Conservation (phyloP, 2,888 invertebrate genomes). For the Pilophorus perplexus region DNA sequence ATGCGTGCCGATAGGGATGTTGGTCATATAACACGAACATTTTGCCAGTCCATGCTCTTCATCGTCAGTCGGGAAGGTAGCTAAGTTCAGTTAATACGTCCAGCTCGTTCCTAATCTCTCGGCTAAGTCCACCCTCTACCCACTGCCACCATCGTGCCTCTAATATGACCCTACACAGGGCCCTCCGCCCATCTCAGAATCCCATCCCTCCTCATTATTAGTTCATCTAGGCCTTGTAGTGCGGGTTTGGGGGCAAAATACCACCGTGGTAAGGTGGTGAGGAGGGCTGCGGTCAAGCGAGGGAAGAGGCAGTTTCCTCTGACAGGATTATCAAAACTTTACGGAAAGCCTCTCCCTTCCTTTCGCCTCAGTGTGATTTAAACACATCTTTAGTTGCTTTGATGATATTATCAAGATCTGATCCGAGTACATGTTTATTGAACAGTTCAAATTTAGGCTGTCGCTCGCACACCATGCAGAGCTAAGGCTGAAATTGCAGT, state of each 20-base stretch:
- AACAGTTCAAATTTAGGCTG: too few species aligned
- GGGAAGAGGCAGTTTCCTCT: constrained; percentile 25
- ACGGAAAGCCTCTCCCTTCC: neutral
- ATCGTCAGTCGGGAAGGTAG: neutral
- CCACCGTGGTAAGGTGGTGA: neutral
- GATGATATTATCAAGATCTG: too few species aligned
- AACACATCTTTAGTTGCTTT: neutral
- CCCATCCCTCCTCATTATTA: constrained; percentile 34
- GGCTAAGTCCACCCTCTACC: constrained; percentile 28
- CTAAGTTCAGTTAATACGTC: constrained; percentile 42
- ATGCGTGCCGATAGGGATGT: too few species aligned
- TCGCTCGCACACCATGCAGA: too few species aligned
- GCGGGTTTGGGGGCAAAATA: too few species aligned
- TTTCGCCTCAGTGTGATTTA: neutral
- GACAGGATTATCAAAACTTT: constrained; percentile 38
- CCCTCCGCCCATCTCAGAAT: neutral
- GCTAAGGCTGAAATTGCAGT: too few species aligned
- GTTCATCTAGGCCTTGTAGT: constrained; percentile 29
- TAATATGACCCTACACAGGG: constrained; percentile 31
- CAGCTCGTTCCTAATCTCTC: constrained; percentile 34
- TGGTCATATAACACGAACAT: too few species aligned
- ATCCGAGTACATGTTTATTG: too few species aligned
- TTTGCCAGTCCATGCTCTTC: neutral
- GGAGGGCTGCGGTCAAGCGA: constrained; percentile 27
- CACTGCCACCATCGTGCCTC: neutral